phyloP scores from a whole-genome alignment of 2,888 invertebrate species.

The Keiferia lycopersicella region DNA sequence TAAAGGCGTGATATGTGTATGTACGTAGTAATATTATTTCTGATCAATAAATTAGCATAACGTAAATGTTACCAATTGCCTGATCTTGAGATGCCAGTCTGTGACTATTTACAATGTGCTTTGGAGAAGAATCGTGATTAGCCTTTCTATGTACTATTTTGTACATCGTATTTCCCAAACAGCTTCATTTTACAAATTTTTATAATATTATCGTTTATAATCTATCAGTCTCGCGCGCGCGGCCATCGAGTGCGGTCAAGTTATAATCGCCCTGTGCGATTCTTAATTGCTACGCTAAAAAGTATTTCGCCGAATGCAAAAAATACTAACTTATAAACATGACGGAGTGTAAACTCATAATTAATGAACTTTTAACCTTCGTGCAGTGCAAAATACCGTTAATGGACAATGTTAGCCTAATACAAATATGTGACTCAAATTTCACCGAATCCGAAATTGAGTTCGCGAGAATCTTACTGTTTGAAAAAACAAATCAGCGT shows the following conservation, averaged over 20 bases:
- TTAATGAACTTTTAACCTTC: constrained; percentile 4
- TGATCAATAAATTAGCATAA: no score
- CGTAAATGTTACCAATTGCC: no score
- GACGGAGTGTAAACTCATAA: constrained; percentile 4
- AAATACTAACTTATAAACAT: neutral
- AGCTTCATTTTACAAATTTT: no score
- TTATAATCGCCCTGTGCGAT: neutral
- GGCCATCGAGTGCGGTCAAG: neutral
- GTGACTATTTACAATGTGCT: no score
- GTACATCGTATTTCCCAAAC: no score
- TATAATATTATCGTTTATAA: no score
- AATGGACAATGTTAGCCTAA: constrained; percentile 18
- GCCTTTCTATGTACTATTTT: no score
- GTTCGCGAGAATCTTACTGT: neutral
- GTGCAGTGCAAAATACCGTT: neutral
- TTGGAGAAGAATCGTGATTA: no score
- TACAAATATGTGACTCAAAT: constrained; percentile 4
- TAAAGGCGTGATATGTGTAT: no score
- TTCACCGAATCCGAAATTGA: constrained; percentile 1
- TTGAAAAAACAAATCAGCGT: neutral
- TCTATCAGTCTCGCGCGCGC: neutral
- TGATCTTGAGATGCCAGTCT: no score
- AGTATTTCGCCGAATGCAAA: neutral
- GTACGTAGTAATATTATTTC: no score
- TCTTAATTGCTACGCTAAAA: neutral